Evolutionary conservation across 2,888 invertebrate genomes (phyloP).

Genomic region (Agonopterix alstromeriana): DNA sequence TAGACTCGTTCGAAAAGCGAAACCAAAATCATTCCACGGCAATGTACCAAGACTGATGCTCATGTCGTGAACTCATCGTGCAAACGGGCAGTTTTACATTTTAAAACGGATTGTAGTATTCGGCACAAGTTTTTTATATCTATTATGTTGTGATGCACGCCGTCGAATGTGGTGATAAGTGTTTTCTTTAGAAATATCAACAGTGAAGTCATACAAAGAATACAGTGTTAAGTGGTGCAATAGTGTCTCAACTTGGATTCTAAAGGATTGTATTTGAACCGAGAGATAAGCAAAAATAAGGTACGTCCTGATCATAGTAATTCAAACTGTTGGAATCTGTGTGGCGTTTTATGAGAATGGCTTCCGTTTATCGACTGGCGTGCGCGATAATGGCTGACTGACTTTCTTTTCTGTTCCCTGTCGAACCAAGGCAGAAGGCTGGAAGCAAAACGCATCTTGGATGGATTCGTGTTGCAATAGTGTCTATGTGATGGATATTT

Average conservation of each 20-base stretch:
- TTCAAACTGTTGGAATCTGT: conserved; percentile 24
- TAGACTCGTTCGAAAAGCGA: conserved; percentile 75
- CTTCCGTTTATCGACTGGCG: conserved; percentile 73
- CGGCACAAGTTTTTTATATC: conserved; percentile 28
- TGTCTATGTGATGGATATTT: conserved; percentile 29
- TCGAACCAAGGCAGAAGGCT: conserved; percentile 21
- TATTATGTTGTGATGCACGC: conserved; percentile 22
- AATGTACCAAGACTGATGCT: conserved; percentile 73
- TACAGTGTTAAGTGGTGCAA: conserved; percentile 63
- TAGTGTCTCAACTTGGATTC: conserved; percentile 63
- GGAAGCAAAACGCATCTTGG: background rate
- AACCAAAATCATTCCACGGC: conserved; percentile 72
- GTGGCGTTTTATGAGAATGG: conserved; percentile 65
- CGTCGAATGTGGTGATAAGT: conserved; percentile 62
- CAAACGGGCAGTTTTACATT: conserved; percentile 62
- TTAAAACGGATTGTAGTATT: conserved; percentile 57
- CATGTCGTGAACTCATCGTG: conserved; percentile 66
- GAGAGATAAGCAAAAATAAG: conserved; percentile 49
- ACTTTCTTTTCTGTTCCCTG: conserved; percentile 39
- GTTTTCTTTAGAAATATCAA: conserved; percentile 45
- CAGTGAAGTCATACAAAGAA: conserved; percentile 50
- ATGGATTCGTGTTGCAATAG: conserved; percentile 11
- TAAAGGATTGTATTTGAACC: conserved; percentile 54
- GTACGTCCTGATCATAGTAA: conserved; percentile 31
- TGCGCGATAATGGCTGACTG: conserved; percentile 75